Percentiles rank a stretch among this genome's conserved stretches.
Evolutionary conservation across 2,888 invertebrate genomes (phyloP).

Genomic region (Drosophila borborema): DNA sequence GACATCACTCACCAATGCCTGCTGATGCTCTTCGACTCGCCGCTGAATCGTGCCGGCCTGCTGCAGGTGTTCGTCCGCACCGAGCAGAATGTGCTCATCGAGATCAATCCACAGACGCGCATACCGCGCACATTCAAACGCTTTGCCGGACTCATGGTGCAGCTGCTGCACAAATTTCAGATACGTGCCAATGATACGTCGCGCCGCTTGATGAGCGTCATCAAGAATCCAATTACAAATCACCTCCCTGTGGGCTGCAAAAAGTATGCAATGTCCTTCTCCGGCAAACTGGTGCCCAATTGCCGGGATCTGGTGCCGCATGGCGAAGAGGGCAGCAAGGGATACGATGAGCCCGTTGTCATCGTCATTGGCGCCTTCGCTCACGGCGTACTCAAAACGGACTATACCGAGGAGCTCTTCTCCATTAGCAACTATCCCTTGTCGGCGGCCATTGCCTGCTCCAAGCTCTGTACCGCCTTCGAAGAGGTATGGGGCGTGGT

Average conservation of each 20-base stretch:
- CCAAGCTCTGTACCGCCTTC: slow-evolving; percentile 97
- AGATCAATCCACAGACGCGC: slow-evolving; percentile 98
- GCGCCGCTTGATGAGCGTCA: slow-evolving; percentile 96
- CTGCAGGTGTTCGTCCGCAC: slow-evolving; percentile 98
- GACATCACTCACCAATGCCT: slow-evolving; percentile 99
- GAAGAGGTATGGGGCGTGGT: slow-evolving; percentile 95
- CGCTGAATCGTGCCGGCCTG: slow-evolving; percentile 96
- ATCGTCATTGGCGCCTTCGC: slow-evolving; percentile 99
- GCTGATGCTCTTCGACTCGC: slow-evolving; percentile 98
- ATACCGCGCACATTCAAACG: slow-evolving; percentile 98
- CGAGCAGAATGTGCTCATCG: slow-evolving; percentile 95
- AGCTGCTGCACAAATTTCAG: slow-evolving; percentile 96
- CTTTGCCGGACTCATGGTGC: slow-evolving; percentile 99
- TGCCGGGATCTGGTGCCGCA: slow-evolving; percentile 92
- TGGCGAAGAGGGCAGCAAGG: slow-evolving; percentile 74
- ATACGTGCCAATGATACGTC: slow-evolving; percentile 96
- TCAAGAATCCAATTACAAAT: slow-evolving; percentile 97
- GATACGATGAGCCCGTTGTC: slow-evolving; percentile 93
- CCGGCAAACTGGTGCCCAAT: slow-evolving; percentile 89
- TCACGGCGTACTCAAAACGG: slow-evolving; percentile 94
- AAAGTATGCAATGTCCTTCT: slow-evolving; percentile 96
- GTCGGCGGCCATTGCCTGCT: slow-evolving; percentile 98
- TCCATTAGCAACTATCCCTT: slow-evolving; percentile 98
- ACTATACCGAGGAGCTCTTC: slow-evolving; percentile 95
- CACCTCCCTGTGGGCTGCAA: slow-evolving; percentile 97